phyloP scores from a whole-genome alignment of 2,888 invertebrate species.

The Lycia hirtaria region DNA sequence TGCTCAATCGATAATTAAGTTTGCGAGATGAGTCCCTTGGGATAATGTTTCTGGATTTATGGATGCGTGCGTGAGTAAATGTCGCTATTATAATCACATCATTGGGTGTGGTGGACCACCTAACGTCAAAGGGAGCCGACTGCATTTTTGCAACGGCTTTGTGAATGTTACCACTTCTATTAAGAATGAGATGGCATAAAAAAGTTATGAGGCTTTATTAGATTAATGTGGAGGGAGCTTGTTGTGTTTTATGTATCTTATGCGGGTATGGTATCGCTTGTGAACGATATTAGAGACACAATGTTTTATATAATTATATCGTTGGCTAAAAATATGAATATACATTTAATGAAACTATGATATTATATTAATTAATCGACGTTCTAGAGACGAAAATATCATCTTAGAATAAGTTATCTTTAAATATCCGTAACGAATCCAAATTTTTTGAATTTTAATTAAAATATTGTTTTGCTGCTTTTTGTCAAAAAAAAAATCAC shows the following conservation, averaged over 20 bases:
- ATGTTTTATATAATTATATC: no score
- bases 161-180: constrained; percentile 67
- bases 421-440: no score
- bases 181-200: constrained; percentile 58
- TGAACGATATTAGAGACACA: neutral
- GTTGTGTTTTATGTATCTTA: constrained; percentile 23
- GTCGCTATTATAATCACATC: constrained; percentile 84
- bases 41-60: constrained; percentile 61
- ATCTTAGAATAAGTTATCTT: no score
- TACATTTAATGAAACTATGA: no score
- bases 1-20: constrained; percentile 41
- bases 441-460: no score
- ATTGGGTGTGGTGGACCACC: constrained; percentile 76
- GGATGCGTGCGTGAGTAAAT: constrained; percentile 68
- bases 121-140: constrained; percentile 81
- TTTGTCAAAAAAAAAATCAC: no score
- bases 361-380: no score
- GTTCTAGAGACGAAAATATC: no score
- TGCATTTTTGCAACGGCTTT: constrained; percentile 79
- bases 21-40: constrained; percentile 27
- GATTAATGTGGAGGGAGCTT: constrained; percentile 39
- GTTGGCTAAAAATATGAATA: no score
- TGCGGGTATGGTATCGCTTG: constrained; percentile 7
- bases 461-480: no score
- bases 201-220: constrained; percentile 47